A percentile compares a stretch with the other conserved stretches of the same genome.
Conservation (phyloP, 2,888 invertebrate species). For the Axea sp. region DNA sequence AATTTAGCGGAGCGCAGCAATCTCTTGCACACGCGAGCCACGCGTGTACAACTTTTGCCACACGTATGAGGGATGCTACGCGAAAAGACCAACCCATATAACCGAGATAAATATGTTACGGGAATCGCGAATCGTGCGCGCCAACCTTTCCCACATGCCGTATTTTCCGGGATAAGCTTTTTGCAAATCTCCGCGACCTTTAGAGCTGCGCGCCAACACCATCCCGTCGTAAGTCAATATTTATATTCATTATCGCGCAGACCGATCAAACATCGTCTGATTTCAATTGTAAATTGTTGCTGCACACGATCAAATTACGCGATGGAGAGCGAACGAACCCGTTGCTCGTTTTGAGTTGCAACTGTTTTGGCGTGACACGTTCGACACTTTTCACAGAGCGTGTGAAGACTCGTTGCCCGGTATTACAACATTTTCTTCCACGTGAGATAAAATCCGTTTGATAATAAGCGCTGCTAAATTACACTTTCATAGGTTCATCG, state of each 20-base stretch:
- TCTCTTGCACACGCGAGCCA: slow-evolving; percentile 62
- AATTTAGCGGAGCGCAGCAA: slow-evolving; percentile 60
- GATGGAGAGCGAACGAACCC: background rate
- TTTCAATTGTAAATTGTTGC: slow-evolving; percentile 47
- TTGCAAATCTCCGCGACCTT: slow-evolving; percentile 38
- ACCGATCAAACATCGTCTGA: slow-evolving; percentile 32
- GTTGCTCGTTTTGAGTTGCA: slow-evolving; percentile 3
- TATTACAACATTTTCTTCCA: too few relatives aligned
- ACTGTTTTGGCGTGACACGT: slow-evolving; percentile 6
- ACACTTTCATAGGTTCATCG: too few relatives aligned
- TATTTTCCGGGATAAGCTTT: slow-evolving; percentile 21
- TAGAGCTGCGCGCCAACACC: background rate
- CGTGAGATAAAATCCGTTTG: too few relatives aligned
- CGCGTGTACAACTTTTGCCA: slow-evolving; percentile 55
- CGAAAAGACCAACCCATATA: slow-evolving; percentile 8
- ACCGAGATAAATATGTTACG: slow-evolving; percentile 18
- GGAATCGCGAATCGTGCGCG: slow-evolving; percentile 2
- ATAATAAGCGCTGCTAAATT: too few relatives aligned
- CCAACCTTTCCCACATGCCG: slow-evolving; percentile 28
- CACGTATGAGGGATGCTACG: slow-evolving; percentile 50
- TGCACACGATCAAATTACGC: slow-evolving; percentile 35
- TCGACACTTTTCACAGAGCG: background rate
- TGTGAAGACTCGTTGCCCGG: slow-evolving; percentile 3
- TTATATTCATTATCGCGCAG: slow-evolving; percentile 40
- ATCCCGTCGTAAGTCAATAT: slow-evolving; percentile 37